Percentiles rank a stretch among this genome's conserved stretches.
Evolutionary conservation across 2,797 vertebrate species (phyloP).

Genomic region (Enteromius afrohamiltoni): DNA sequence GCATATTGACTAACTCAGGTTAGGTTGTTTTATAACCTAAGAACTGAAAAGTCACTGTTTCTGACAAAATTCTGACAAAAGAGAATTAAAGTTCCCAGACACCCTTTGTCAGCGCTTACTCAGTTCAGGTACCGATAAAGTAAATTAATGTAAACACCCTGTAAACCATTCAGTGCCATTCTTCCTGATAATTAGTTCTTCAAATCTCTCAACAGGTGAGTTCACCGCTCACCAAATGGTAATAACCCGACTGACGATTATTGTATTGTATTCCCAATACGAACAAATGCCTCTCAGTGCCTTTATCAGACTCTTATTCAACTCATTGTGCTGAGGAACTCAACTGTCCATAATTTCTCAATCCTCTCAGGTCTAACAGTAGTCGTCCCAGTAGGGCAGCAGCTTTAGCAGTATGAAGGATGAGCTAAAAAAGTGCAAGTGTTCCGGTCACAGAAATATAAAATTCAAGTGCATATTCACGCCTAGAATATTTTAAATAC

Average conservation of each 20-base stretch:
- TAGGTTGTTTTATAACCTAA: not conserved
- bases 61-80: not conserved
- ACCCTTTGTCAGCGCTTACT: not conserved
- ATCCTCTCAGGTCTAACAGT: conserved; percentile 22
- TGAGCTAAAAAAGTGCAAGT: conserved; percentile 41
- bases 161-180: conserved; percentile 31
- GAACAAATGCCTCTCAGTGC: not conserved
- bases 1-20: not conserved
- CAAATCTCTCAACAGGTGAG: conserved; percentile 18
- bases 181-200: conserved; percentile 8
- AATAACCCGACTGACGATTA: conserved; percentile 13
- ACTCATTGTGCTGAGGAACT: conserved; percentile 16
- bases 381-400: conserved; percentile 51
- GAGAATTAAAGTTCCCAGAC: conserved; percentile 29
- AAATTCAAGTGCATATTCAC: conserved; percentile 28
- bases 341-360: conserved; percentile 10
- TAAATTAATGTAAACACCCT: conserved; percentile 43
- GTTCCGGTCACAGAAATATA: conserved; percentile 31
- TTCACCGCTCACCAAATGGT: conserved; percentile 2
- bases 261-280: conserved; percentile 26
- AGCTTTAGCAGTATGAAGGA: conserved; percentile 63
- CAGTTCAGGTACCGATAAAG: conserved; percentile 7
- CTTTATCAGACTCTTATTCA: conserved; percentile 23
- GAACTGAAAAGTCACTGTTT: not conserved
- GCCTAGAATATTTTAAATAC: not conserved